Percentiles rank a stretch among this genome's conserved stretches.
These are phyloP conservation scores for Drosophila aldrichi DNA, from an alignment of 2,888 invertebrate genomes.

Conservation along the genomic window DNA sequence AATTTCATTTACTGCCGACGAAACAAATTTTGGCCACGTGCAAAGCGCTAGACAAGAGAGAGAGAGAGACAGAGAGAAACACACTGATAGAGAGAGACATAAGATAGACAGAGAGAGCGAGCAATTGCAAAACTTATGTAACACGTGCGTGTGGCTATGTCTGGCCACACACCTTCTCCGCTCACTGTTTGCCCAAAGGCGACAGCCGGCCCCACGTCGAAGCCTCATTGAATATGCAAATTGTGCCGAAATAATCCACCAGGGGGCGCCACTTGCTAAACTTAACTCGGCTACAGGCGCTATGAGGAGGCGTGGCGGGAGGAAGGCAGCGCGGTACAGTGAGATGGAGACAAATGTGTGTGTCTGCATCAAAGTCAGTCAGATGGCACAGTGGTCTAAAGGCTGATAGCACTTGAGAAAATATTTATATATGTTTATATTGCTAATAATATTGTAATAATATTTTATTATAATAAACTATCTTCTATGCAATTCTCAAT, in stretches of 20 bases:
- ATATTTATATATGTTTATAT: no score
- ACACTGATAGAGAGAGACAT: constrained; percentile 1
- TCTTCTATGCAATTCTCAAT: no score
- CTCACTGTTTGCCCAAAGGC: constrained; percentile 21
- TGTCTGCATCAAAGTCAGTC: constrained; percentile 16
- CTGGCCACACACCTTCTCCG: constrained; percentile 17
- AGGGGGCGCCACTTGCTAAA: constrained; percentile 48
- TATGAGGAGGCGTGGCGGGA: rapidly evolving
- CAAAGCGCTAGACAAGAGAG: constrained; percentile 37
- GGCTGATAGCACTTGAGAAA: no score
- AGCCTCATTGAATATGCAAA: constrained; percentile 82
- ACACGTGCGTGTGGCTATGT: constrained; percentile 62
- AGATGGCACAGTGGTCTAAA: constrained; percentile 14
- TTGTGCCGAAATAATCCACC: constrained; percentile 73
- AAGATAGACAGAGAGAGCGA: background rate
- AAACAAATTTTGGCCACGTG: constrained; percentile 78
- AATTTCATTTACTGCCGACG: constrained; percentile 75
- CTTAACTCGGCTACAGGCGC: constrained; percentile 19
- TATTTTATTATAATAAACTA: no score
- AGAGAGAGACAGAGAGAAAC: background rate
- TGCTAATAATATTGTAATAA: no score
- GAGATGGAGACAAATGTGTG: constrained; percentile 22
- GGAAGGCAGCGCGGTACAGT: background rate
- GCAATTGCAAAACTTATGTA: constrained; percentile 61
- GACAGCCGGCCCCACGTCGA: constrained; percentile 37